Evolutionary conservation across 1,140 invertebrate species (phyloP).

Genomic region (Pentalonia nigronervosa): DNA sequence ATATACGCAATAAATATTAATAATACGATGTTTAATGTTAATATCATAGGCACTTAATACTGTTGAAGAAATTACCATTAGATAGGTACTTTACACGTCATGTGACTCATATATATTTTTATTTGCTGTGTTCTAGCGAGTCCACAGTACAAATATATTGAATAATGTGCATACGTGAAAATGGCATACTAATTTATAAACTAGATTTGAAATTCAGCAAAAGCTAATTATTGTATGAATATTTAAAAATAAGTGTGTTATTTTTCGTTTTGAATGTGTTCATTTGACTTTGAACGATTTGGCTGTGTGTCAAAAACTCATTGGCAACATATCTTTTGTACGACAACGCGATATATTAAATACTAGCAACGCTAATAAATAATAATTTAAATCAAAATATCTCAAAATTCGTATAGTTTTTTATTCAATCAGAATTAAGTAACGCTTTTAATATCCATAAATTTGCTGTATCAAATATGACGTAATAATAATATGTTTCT

Average conservation of each 20-base stretch:
- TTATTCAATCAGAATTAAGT: neutral
- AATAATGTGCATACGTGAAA: neutral
- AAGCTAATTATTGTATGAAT: constrained; percentile 28
- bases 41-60: neutral
- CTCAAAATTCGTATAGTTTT: neutral
- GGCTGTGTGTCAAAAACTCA: constrained; percentile 32
- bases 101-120: neutral
- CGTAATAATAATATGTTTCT: too few species aligned
- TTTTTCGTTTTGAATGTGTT: constrained; percentile 52
- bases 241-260: constrained; percentile 55
- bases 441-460: neutral
- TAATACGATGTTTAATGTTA: neutral
- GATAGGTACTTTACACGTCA: too few species aligned
- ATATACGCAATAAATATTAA: neutral
- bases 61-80: neutral
- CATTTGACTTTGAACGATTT: constrained; percentile 48
- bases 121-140: neutral
- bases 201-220: constrained; percentile 32
- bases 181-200: neutral
- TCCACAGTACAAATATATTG: neutral
- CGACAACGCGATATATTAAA: neutral
- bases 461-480: neutral
- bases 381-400: constrained; percentile 11
- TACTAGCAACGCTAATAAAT: neutral
- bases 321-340: constrained; percentile 28